These are phyloP conservation scores for Argynnis bischoffii DNA, from an alignment of 2,888 invertebrate genomes.

Conservation along the genomic window DNA sequence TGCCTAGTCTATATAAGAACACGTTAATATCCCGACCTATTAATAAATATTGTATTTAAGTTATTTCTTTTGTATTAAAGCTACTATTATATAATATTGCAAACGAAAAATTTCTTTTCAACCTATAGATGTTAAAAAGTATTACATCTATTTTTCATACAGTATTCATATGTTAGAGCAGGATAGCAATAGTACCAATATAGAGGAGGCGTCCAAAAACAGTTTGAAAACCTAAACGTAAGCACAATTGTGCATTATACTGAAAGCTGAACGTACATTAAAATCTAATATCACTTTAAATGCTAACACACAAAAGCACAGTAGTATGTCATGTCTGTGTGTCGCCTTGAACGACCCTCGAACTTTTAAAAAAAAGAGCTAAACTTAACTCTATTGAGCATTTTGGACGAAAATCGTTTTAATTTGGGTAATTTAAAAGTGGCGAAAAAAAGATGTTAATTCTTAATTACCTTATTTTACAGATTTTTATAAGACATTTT, in stretches of 20 bases:
- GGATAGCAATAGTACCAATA: neutral
- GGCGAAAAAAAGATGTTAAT: too few species aligned
- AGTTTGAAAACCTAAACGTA: slow-evolving; percentile 6
- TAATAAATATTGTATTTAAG: neutral
- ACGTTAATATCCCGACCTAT: too few species aligned
- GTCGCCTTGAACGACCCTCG: slow-evolving; percentile 21
- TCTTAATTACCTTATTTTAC: too few species aligned
- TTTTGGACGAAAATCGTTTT: slow-evolving; percentile 13
- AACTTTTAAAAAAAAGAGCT: neutral
- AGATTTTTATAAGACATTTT: too few species aligned
- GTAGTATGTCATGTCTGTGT: slow-evolving; percentile 22
- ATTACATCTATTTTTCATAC: too few species aligned
- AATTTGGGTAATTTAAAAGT: neutral
- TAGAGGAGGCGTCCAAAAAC: slow-evolving; percentile 3
- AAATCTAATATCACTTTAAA: slow-evolving; percentile 63
- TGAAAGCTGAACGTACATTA: slow-evolving; percentile 41
- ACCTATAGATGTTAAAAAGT: too few species aligned
- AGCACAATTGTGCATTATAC: slow-evolving; percentile 27
- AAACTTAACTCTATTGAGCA: slow-evolving; percentile 22
- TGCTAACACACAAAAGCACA: slow-evolving; percentile 59
- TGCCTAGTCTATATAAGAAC: neutral
- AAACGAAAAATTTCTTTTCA: neutral
- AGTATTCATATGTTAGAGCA: too few species aligned
- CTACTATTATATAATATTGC: neutral
- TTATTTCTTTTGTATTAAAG: too few species aligned